phyloP scores from a whole-genome alignment of 2,113 vertebrate genomes.

The Callipepla squamata region DNA sequence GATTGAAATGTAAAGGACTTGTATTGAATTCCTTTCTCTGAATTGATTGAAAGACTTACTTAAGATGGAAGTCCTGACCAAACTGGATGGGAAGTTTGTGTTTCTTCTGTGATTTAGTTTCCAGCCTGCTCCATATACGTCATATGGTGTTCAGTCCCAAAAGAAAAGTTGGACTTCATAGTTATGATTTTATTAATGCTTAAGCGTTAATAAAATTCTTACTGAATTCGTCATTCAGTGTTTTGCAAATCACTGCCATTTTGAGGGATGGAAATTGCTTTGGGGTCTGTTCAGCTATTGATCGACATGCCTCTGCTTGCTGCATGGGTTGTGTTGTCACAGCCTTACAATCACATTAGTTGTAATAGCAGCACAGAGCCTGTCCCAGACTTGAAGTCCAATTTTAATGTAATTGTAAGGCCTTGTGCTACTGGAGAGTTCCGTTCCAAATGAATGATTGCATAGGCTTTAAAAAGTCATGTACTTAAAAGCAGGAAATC shows the following conservation, averaged over 20 bases:
- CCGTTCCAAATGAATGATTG: neutral
- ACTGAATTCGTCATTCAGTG: neutral
- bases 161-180: constrained; percentile 33
- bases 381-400: neutral
- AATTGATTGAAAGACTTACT: constrained; percentile 25
- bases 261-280: constrained; percentile 40
- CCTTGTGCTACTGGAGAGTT: neutral
- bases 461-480: neutral
- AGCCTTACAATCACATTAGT: neutral
- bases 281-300: neutral
- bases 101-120: constrained; percentile 49
- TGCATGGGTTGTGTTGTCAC: neutral
- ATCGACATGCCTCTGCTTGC: neutral
- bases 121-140: neutral
- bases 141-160: neutral
- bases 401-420: neutral
- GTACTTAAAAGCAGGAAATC: neutral
- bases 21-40: neutral
- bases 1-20: constrained; percentile 5
- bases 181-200: constrained; percentile 23
- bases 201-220: neutral
- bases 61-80: constrained; percentile 42
- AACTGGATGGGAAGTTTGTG: neutral
- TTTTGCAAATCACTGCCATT: constrained; percentile 46
- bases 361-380: neutral